phyloP scores from a whole-genome alignment of 1,140 invertebrate species.

The Eriosoma lanigerum region DNA sequence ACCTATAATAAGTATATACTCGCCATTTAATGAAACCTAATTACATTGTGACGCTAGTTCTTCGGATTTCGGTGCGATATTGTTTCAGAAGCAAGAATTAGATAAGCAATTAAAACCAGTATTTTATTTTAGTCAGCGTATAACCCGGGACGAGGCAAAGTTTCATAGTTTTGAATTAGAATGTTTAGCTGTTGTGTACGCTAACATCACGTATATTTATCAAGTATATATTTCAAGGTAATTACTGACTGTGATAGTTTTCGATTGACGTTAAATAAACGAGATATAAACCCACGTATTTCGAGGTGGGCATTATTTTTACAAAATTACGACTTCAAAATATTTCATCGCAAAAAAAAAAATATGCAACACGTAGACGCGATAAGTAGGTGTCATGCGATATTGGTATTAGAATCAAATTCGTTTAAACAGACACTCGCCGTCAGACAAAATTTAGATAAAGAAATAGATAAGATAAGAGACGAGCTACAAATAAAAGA shows the following conservation, averaged over 20 bases:
- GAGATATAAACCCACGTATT: slow-evolving; percentile 51
- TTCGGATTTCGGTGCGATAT: neutral
- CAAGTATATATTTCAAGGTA: neutral
- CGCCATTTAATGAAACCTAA: slow-evolving; percentile 54
- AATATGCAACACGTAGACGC: slow-evolving; percentile 26
- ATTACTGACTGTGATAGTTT: slow-evolving; percentile 12
- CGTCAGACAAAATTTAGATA: neutral
- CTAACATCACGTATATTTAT: neutral
- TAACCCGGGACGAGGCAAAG: neutral
- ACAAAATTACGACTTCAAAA: slow-evolving; percentile 20
- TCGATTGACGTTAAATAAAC: slow-evolving; percentile 52
- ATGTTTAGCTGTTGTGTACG: neutral
- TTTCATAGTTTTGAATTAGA: slow-evolving; percentile 18
- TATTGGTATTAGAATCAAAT: neutral
- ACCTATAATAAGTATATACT: neutral
- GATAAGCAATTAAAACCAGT: neutral
- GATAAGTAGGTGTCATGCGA: neutral
- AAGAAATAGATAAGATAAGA: neutral
- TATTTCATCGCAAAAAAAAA: neutral
- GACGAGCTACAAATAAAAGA: neutral
- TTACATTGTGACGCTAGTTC: slow-evolving; percentile 9
- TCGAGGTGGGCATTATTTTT: slow-evolving; percentile 5
- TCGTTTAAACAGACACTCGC: neutral
- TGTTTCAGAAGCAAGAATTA: neutral
- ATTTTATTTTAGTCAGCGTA: slow-evolving; percentile 14